Base-by-base conservation (phyloP, 2,113 vertebrate genomes). In the Chlorodrepanis virens region DNA sequence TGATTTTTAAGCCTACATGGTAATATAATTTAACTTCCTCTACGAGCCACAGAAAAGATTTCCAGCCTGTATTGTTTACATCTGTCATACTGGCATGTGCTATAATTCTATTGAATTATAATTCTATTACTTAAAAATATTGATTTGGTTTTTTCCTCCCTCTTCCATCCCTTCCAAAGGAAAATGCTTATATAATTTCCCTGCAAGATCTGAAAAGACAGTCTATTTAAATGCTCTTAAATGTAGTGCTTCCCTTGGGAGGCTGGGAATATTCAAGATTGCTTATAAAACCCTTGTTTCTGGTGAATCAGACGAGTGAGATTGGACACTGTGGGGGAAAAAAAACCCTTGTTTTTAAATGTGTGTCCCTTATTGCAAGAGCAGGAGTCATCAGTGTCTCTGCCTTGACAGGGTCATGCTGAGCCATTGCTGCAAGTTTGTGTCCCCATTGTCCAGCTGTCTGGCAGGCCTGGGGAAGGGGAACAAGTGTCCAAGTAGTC, bases 321-420 rank as follows among this genome's bases (percentile, higher is more conserved):
- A 8, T 11, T 27, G 20, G 24, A 53, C 8, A 14, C 6, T 1
- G 4, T 1, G 2, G 2, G 29, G 8, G 21, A 0, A 0, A 2
- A 1, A 2, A 35, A 3, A 0, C 0, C 14, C 11, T 12, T 42
- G 2, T 14, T 67, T 74, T 70, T 59, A 82, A 71, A 27, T 49
- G 22, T 7, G 1, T 15, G 25, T 42, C 33, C n/a, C 29, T 49
- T 88, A 37, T 15, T 75, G 22, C 12, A 33, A n/a, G 29, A 60
- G 9, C 54, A 33, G 4, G 8, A n/a, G 14, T 37, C 15, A 22
- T 27, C 47, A 2, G 3, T 4, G 27, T 11, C 20, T 42, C 35
- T 56, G 24, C 59, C 63, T 47, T 35, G 50, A 19, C 21, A 7
- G 0, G 4, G 23, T 20, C 11, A 25, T 0, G 0, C 33, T 17